Conservation (phyloP, 2,113 vertebrate species). For the Mormyrus iriodes region DNA sequence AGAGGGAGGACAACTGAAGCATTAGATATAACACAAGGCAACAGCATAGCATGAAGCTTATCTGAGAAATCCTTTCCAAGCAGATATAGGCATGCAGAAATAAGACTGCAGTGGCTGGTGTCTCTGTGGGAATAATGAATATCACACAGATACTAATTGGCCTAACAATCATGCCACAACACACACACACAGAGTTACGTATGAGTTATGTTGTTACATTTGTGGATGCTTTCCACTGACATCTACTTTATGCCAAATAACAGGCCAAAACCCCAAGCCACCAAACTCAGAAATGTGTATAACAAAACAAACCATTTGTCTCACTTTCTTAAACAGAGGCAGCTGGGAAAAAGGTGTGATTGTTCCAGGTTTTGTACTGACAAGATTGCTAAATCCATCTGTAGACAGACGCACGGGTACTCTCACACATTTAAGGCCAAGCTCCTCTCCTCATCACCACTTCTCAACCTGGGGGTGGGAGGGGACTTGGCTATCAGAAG, state of each 20-base stretch:
- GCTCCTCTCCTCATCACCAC: not conserved
- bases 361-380: not conserved
- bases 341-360: not conserved
- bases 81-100: not conserved
- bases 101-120: not conserved
- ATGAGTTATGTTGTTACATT: not conserved
- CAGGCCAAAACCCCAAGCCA: not conserved
- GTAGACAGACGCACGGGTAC: not conserved
- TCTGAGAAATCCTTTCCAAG: not conserved
- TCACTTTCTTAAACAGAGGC: constrained; percentile 1
- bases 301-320: not conserved
- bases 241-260: not conserved
- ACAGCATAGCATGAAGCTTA: not conserved
- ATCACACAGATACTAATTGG: not conserved
- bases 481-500: not conserved
- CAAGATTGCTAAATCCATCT: not conserved
- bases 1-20: too few relatives aligned
- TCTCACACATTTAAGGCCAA: not conserved
- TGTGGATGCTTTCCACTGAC: not conserved
- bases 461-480: not conserved
- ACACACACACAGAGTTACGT: not conserved
- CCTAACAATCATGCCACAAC: not conserved
- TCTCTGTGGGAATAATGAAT: not conserved
- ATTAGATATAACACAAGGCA: not conserved
- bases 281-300: not conserved